These are phyloP conservation scores for Cyprinodon tularosa DNA, from an alignment of 2,113 vertebrate genomes.

Conservation along the genomic window DNA sequence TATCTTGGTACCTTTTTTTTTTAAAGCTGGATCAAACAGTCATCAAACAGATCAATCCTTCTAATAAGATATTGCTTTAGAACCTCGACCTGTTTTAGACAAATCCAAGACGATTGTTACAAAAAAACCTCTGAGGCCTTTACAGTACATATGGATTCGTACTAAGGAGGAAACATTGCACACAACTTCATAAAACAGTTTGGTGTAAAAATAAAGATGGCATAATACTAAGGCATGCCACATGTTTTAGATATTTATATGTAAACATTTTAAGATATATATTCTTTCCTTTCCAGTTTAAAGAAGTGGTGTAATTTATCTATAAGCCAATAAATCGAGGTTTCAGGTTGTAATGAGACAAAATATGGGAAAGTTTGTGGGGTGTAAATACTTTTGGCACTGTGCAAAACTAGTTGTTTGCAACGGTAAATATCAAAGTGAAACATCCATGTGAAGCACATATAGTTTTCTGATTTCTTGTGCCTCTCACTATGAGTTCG, in stretches of 20 bases:
- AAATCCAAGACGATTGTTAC: neutral
- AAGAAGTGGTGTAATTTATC: neutral
- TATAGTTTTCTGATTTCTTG: constrained; percentile 55
- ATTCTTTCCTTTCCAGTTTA: neutral
- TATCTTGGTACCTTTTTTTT: too few species aligned
- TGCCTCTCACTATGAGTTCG: constrained; percentile 52
- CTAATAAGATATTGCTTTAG: neutral
- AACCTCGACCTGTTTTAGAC: neutral
- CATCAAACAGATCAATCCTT: too few species aligned
- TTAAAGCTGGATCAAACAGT: too few species aligned
- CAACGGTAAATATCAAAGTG: constrained; percentile 36
- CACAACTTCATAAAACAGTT: neutral
- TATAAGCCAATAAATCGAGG: neutral
- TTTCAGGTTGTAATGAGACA: neutral
- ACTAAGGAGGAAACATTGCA: neutral
- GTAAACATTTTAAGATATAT: neutral
- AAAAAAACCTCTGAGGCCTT: neutral
- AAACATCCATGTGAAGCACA: constrained; percentile 67
- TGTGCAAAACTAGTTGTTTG: constrained; percentile 18
- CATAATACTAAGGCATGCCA: neutral
- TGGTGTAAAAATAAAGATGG: neutral
- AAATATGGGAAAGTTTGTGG: neutral
- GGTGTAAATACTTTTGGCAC: neutral
- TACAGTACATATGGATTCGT: neutral
- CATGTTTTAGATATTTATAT: neutral